A percentile compares a stretch with the other conserved stretches of the same genome.
Conservation (phyloP, 1,140 invertebrate species). For the Cyclargus thomasi region DNA sequence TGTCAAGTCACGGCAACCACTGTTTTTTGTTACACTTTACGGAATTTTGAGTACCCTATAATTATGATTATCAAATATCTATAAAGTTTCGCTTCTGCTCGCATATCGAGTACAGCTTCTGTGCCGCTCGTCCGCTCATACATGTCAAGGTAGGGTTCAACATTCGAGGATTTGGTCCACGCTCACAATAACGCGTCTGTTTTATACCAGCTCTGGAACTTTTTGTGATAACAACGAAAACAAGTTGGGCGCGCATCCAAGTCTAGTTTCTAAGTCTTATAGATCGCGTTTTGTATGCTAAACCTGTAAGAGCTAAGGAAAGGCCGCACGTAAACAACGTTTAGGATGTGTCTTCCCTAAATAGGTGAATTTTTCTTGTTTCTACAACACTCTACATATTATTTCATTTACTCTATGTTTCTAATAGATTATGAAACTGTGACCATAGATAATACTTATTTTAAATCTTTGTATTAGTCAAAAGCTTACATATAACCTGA, state of each 20-base stretch:
- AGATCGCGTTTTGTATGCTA: not conserved
- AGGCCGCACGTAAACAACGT: not conserved
- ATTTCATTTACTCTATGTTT: no score
- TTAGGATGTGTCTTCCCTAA: not conserved
- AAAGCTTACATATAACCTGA: not conserved
- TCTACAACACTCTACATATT: no score
- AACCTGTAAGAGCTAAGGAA: not conserved
- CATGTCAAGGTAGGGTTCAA: constrained; percentile 74
- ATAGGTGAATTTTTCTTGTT: not conserved
- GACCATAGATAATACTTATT: not conserved
- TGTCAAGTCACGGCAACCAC: no score
- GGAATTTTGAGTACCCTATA: no score
- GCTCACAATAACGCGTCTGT: constrained; percentile 48
- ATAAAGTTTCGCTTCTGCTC: not conserved
- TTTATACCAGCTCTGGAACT: constrained; percentile 39
- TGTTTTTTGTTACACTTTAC: no score
- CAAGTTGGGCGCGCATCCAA: not conserved
- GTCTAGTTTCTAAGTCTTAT: not conserved
- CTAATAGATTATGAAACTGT: no score
- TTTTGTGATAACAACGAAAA: constrained; percentile 14
- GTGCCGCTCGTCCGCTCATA: constrained; percentile 53
- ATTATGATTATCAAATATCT: no score
- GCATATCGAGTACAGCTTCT: constrained; percentile 45
- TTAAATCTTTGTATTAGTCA: no score
- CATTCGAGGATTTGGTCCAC: constrained; percentile 65